These are phyloP conservation scores for Caenorhabditis latens DNA, from an alignment of 1,140 invertebrate genomes.

Conservation along the genomic window DNA sequence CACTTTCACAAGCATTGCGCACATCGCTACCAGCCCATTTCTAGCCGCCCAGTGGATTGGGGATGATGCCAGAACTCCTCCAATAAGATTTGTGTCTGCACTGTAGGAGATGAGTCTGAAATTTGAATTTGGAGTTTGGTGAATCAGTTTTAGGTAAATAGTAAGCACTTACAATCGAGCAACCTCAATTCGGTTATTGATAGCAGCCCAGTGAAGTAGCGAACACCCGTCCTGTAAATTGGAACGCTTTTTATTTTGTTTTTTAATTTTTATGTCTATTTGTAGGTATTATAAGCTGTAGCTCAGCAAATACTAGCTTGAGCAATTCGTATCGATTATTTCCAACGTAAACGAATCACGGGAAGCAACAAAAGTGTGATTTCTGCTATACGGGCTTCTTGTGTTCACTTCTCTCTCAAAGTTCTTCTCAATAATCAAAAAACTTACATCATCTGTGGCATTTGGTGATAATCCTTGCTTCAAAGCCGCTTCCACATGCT, in stretches of 20 bases:
- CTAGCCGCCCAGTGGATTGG: conserved; percentile 96
- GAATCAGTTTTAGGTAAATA: not conserved
- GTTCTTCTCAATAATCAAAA: not conserved
- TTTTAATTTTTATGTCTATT: too few relatives aligned
- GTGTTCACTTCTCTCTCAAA: not conserved
- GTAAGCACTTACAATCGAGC: conserved; percentile 15
- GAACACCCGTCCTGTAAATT: conserved; percentile 79
- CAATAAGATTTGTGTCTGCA: conserved; percentile 90
- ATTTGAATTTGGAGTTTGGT: not conserved
- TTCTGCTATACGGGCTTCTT: not conserved
- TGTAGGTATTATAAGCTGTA: too few relatives aligned
- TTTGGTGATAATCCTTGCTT: conserved; percentile 33
- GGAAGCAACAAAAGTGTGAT: not conserved
- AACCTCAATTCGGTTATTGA: conserved; percentile 85
- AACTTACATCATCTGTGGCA: conserved; percentile 42
- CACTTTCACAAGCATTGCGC: conserved; percentile 52
- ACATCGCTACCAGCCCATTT: conserved; percentile 68
- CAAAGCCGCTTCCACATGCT: not conserved
- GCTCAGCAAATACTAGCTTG: too few relatives aligned
- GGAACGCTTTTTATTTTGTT: not conserved
- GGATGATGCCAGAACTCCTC: conserved; percentile 92
- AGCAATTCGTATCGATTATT: too few relatives aligned
- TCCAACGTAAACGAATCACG: too few relatives aligned
- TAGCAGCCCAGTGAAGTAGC: conserved; percentile 95
- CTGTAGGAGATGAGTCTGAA: conserved; percentile 84